These are phyloP conservation scores for Littorina saxatilis DNA, from an alignment of 1,140 invertebrate genomes.

Conservation along the genomic window DNA sequence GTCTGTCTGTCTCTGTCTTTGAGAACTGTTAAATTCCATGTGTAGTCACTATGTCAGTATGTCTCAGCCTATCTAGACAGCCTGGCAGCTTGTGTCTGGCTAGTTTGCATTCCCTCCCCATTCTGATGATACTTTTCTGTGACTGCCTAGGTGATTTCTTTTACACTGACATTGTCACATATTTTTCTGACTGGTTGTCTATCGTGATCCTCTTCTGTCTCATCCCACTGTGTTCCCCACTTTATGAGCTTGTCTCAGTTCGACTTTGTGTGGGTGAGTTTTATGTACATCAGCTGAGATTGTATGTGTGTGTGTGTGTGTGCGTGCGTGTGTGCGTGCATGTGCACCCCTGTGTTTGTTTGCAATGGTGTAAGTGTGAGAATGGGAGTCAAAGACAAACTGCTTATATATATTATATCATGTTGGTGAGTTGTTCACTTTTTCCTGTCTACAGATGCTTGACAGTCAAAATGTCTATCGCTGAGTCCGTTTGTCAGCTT, in stretches of 20 bases:
- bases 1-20: slow-evolving; percentile 19
- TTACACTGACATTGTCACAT: slow-evolving; percentile 18
- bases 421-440: too few relatives aligned
- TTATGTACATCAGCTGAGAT: neutral
- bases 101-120: neutral
- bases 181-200: slow-evolving; percentile 10
- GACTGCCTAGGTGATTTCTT: neutral
- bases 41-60: neutral
- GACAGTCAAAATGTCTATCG: too few relatives aligned
- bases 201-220: neutral
- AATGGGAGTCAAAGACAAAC: too few relatives aligned
- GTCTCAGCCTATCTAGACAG: neutral
- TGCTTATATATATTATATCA: too few relatives aligned
- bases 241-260: slow-evolving; percentile 11
- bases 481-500: too few relatives aligned
- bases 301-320: neutral
- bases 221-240: neutral
- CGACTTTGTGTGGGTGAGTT: neutral
- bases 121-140: slow-evolving; percentile 15
- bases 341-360: neutral
- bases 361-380: neutral
- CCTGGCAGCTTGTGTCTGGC: too few relatives aligned
- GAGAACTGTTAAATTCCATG: too few relatives aligned
- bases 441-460: too few relatives aligned
- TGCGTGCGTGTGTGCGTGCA: slow-evolving; percentile 12